Evolutionary conservation across 2,113 vertebrate species (phyloP).

Genomic region (Pitta sordida): DNA sequence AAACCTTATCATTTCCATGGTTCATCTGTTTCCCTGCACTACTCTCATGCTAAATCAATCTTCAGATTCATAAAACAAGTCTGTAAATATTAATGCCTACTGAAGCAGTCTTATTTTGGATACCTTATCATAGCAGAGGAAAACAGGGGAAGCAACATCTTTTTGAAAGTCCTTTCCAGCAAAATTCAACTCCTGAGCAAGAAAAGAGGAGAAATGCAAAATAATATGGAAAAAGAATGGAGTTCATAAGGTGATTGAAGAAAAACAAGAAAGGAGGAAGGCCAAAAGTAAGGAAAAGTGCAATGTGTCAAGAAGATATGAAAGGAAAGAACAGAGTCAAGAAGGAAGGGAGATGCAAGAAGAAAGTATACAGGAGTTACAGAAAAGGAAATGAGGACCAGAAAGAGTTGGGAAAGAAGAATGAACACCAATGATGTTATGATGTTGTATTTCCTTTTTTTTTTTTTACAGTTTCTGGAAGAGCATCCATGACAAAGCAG

Average conservation of each 20-base stretch:
- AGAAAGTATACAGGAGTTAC: neutral
- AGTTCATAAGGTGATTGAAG: fast-evolving
- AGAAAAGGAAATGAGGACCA: neutral
- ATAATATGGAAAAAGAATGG: neutral
- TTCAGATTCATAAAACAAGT: neutral
- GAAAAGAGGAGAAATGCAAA: neutral
- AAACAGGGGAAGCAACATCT: neutral
- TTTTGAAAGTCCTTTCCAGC: neutral
- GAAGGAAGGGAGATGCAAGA: neutral
- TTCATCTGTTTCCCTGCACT: neutral
- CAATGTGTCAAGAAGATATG: neutral
- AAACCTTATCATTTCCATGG: neutral
- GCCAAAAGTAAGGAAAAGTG: neutral
- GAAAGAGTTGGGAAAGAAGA: neutral
- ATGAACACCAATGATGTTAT: neutral
- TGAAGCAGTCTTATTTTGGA: neutral
- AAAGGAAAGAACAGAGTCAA: neutral
- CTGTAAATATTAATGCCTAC: slow-evolving; percentile 9
- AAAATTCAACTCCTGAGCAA: neutral
- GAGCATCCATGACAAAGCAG: neutral
- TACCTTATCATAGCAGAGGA: neutral
- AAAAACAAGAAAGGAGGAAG: neutral
- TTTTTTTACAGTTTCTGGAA: neutral
- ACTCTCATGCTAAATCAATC: neutral
- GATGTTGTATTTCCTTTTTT: neutral